phyloP scores from a whole-genome alignment of 2,888 invertebrate species.

The Conus canariensis region DNA sequence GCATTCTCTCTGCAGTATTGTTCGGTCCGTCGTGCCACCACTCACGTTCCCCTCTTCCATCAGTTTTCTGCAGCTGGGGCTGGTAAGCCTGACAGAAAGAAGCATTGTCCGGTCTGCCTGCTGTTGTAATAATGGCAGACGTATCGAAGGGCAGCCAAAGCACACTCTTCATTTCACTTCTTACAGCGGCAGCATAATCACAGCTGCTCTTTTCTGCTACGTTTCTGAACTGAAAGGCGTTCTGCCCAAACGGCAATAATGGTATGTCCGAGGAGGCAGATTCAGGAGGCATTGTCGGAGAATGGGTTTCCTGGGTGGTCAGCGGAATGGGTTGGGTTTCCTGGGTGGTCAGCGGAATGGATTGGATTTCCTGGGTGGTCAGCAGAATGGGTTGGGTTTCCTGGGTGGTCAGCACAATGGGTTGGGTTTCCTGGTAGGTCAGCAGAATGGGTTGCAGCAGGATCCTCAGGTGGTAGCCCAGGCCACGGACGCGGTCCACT shows the following conservation, averaged over 20 bases:
- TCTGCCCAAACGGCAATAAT: background rate
- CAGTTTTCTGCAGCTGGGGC: background rate
- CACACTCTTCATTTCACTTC: background rate
- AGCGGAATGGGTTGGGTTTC: no score
- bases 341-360: background rate
- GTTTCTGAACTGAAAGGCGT: background rate
- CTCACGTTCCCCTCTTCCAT: background rate
- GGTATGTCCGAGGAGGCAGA: background rate
- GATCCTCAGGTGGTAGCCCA: slow-evolving; percentile 40
- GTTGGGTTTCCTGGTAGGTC: background rate
- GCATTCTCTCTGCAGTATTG: no score
- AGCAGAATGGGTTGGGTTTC: background rate
- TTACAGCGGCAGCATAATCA: background rate
- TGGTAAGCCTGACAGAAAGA: background rate
- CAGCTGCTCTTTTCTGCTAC: background rate
- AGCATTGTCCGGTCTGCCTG: background rate
- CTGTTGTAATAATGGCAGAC: background rate
- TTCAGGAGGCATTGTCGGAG: background rate
- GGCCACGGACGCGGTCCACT: slow-evolving; percentile 20
- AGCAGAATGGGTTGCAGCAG: background rate
- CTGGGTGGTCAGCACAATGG: background rate
- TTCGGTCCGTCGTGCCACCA: background rate
- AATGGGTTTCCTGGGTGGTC: no score
- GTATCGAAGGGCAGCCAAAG: background rate
- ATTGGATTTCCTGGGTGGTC: no score